Evolutionary conservation across 2,113 vertebrate genomes (phyloP).

Genomic region (Zosterops japonicus): DNA sequence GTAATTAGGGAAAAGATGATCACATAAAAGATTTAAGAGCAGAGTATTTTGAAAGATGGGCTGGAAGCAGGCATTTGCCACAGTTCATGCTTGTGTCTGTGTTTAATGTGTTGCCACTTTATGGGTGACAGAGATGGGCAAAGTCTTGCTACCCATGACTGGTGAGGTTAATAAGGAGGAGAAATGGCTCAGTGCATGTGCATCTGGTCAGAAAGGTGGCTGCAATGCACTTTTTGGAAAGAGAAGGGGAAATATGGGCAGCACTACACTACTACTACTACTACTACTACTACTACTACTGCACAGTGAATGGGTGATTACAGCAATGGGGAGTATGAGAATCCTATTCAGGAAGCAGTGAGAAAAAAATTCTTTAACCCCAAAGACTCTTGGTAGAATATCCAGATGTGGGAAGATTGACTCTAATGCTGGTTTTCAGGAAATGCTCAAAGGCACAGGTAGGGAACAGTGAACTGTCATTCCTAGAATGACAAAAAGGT

Average conservation of each 20-base stretch:
- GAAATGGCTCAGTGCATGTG: neutral
- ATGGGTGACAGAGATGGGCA: neutral
- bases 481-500: neutral
- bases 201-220: neutral
- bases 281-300: neutral
- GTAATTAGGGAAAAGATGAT: neutral
- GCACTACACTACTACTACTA: neutral
- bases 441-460: neutral
- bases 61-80: neutral
- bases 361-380: neutral
- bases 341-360: neutral
- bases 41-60: neutral
- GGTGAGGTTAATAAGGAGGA: neutral
- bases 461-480: neutral
- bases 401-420: neutral
- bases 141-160: neutral
- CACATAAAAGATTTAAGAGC: neutral
- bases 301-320: neutral
- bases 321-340: neutral
- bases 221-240: neutral
- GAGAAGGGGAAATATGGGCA: neutral
- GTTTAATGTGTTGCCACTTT: neutral
- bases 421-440: neutral
- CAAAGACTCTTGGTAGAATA: neutral
- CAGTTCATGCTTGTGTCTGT: neutral